Conservation (phyloP, 2,797 vertebrate species). For the Echeneis naucrates region DNA sequence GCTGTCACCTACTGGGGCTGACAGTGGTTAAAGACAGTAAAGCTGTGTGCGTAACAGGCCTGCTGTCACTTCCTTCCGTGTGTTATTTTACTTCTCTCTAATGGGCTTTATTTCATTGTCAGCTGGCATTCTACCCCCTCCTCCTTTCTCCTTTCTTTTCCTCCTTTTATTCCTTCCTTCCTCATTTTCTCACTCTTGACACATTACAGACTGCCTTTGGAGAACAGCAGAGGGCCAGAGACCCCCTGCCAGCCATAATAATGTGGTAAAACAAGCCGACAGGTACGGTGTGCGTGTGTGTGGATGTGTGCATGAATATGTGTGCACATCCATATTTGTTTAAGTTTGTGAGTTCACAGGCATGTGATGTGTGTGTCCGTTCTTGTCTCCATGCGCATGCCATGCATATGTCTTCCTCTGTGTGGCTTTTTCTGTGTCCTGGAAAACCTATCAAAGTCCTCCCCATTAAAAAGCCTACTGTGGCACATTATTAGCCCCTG, state of each 20-base stretch:
- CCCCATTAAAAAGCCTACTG: slow-evolving; percentile 84
- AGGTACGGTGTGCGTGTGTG: slow-evolving; percentile 69
- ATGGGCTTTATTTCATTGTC: slow-evolving; percentile 89
- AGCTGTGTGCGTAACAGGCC: slow-evolving; percentile 78
- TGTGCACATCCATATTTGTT: slow-evolving; percentile 58
- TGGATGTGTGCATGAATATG: slow-evolving; percentile 40
- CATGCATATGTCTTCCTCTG: slow-evolving; percentile 64
- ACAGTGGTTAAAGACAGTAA: slow-evolving; percentile 83
- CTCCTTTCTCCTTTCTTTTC: slow-evolving; percentile 68
- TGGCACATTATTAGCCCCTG: slow-evolving; percentile 86
- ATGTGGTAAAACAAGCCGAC: slow-evolving; percentile 83
- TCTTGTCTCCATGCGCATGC: slow-evolving; percentile 58
- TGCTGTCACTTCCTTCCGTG: slow-evolving; percentile 82
- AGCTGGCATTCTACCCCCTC: slow-evolving; percentile 80
- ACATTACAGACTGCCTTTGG: slow-evolving; percentile 80
- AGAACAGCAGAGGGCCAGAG: slow-evolving; percentile 80
- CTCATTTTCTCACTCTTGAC: slow-evolving; percentile 79
- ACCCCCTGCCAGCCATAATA: slow-evolving; percentile 81
- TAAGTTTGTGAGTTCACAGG: slow-evolving; percentile 66
- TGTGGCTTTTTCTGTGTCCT: slow-evolving; percentile 63
- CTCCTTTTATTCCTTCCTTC: slow-evolving; percentile 65
- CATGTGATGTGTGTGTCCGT: slow-evolving; percentile 61
- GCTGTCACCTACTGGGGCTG: slow-evolving; percentile 78
- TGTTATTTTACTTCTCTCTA: slow-evolving; percentile 84
- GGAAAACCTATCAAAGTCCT: slow-evolving; percentile 85